A percentile compares a stretch with the other conserved stretches of the same genome.
These are phyloP conservation scores for Lepidostoma basale DNA, from an alignment of 1,140 invertebrate species.

Conservation along the genomic window DNA sequence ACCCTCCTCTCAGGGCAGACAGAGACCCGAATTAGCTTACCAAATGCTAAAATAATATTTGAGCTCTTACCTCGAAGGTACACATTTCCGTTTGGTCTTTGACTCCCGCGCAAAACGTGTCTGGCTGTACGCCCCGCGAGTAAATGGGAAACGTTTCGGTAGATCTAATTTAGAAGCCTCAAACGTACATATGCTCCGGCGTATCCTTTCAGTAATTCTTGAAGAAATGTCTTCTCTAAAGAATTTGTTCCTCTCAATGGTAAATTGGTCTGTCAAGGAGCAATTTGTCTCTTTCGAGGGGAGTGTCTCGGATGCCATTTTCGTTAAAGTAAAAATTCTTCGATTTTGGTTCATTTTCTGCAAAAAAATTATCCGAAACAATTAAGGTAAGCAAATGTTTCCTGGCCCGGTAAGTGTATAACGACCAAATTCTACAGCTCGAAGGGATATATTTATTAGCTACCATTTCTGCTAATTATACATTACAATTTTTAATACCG, in stretches of 20 bases:
- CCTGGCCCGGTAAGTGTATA: no score
- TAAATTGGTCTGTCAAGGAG: constrained; percentile 6
- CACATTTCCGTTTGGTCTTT: no score
- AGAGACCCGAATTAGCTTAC: no score
- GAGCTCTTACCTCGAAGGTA: no score
- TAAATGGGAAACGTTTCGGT: background rate
- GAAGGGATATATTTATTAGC: no score
- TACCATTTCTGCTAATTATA: no score
- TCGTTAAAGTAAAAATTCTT: no score
- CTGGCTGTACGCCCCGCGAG: background rate
- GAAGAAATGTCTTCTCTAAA: background rate
- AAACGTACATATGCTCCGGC: constrained; percentile 2
- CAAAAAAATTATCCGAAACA: background rate
- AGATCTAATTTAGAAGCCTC: background rate
- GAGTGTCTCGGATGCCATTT: background rate
- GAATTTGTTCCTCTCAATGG: background rate
- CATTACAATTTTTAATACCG: no score
- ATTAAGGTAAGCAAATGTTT: no score
- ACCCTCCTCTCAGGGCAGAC: no score
- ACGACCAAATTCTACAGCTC: no score
- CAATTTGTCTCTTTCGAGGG: constrained; percentile 1
- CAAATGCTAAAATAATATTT: no score
- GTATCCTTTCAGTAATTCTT: constrained; percentile 7
- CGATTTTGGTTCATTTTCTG: background rate
- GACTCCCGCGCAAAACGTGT: background rate